Conservation (phyloP, 2,797 vertebrate species). For the Remorina albescens region DNA sequence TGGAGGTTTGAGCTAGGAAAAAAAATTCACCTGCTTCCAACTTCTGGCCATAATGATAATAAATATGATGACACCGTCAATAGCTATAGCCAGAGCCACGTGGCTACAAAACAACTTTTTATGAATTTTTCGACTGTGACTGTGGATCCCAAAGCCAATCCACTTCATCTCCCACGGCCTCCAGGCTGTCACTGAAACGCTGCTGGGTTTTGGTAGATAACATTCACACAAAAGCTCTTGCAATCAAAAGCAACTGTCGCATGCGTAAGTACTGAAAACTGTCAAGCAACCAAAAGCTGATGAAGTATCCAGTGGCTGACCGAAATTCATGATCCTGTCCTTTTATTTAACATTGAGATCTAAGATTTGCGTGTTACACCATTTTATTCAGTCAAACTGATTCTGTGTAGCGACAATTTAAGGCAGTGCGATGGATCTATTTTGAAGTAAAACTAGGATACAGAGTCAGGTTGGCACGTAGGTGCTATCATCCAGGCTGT, state of each 20-base stretch:
- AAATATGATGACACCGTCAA: no score
- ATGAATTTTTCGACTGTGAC: background rate
- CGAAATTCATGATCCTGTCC: no score
- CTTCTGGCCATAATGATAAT: background rate
- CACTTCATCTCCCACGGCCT: background rate
- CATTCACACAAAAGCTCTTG: no score
- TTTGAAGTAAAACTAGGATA: background rate
- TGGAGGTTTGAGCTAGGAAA: constrained; percentile 10
- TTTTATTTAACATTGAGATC: background rate
- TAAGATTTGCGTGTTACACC: no score
- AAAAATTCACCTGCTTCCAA: background rate
- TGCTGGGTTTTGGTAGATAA: no score
- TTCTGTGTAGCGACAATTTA: background rate
- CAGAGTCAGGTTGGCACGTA: background rate
- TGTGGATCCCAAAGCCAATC: background rate
- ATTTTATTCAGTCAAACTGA: background rate
- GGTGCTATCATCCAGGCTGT: background rate
- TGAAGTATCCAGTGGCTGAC: no score
- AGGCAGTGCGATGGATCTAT: background rate
- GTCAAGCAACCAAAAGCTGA: background rate
- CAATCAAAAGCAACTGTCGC: no score
- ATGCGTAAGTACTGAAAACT: no score
- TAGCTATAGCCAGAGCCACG: no score
- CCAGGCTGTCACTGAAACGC: no score
- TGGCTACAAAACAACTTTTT: background rate